These are phyloP conservation scores for Diarsia mendica DNA, from an alignment of 2,888 invertebrate genomes.

Conservation along the genomic window DNA sequence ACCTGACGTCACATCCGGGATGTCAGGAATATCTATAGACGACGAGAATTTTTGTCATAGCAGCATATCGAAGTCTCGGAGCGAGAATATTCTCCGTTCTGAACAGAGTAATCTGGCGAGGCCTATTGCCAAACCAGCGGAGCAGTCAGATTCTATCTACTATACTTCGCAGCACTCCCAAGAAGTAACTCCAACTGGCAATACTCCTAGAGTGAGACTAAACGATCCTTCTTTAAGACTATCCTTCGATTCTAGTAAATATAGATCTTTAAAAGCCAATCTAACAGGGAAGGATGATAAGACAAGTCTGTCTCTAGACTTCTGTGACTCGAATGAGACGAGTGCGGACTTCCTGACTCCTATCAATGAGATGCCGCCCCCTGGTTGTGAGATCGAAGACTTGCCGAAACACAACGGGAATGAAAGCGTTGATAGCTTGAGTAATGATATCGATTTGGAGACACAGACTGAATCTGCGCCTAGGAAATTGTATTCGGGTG, in stretches of 20 bases:
- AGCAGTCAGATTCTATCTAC: conserved; percentile 87
- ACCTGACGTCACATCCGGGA: conserved; percentile 87
- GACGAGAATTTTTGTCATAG: conserved; percentile 87
- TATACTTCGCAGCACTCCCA: conserved; percentile 88
- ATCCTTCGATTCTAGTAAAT: conserved; percentile 87
- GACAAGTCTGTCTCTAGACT: conserved; percentile 86
- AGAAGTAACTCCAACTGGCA: conserved; percentile 86
- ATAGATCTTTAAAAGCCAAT: conserved; percentile 80
- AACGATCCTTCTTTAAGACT: conserved; percentile 84
- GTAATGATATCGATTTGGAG: conserved; percentile 85
- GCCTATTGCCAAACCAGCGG: conserved; percentile 75
- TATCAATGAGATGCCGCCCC: conserved; percentile 88
- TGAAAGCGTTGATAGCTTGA: conserved; percentile 85
- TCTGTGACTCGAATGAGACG: conserved; percentile 88
- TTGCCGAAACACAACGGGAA: conserved; percentile 86
- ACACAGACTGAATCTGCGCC: conserved; percentile 88
- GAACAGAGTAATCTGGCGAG: conserved; percentile 83
- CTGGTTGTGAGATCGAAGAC: conserved; percentile 87
- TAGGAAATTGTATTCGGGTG: conserved; percentile 81
- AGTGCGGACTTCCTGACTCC: conserved; percentile 89
- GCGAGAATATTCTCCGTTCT: conserved; percentile 86
- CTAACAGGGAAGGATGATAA: conserved; percentile 80
- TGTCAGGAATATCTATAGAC: conserved; percentile 88
- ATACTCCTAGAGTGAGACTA: conserved; percentile 78
- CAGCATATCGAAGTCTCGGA: conserved; percentile 87